phyloP scores from a whole-genome alignment of 2,113 vertebrate species.

The Anolis sagrei region DNA sequence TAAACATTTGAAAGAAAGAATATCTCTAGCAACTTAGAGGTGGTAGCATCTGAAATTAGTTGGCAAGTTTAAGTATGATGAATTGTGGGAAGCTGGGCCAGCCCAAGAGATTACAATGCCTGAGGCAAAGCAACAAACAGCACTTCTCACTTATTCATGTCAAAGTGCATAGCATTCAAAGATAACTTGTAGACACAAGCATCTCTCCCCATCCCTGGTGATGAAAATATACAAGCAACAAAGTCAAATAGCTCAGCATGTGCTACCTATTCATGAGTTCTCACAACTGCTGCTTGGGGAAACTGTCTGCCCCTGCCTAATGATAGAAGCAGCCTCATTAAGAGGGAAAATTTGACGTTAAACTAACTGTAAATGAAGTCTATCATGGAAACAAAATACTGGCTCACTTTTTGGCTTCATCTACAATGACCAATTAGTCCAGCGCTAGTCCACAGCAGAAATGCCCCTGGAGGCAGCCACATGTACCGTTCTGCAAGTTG shows the following conservation, averaged over 20 bases:
- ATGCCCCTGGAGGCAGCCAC: too few species aligned
- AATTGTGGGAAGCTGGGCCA: neutral
- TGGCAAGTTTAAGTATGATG: neutral
- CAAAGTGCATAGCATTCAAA: neutral
- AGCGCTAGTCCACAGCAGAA: too few species aligned
- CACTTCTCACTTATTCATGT: neutral
- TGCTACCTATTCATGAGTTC: neutral
- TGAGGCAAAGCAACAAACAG: neutral
- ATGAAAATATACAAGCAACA: neutral
- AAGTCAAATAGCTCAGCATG: neutral
- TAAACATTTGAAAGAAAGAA: neutral
- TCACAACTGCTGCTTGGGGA: neutral
- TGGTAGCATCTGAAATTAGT: too few species aligned
- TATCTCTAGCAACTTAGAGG: too few species aligned
- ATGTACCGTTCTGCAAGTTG: too few species aligned
- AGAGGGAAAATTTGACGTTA: neutral
- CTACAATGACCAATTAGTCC: too few species aligned
- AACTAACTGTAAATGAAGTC: neutral
- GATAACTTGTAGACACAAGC: neutral
- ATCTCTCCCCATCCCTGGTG: neutral
- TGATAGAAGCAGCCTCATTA: neutral
- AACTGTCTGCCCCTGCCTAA: neutral
- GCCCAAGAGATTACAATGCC: neutral
- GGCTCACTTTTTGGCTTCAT: too few species aligned
- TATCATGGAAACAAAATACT: too few species aligned